phyloP scores from a whole-genome alignment of 2,888 invertebrate species.

The Trisateles emortualis region DNA sequence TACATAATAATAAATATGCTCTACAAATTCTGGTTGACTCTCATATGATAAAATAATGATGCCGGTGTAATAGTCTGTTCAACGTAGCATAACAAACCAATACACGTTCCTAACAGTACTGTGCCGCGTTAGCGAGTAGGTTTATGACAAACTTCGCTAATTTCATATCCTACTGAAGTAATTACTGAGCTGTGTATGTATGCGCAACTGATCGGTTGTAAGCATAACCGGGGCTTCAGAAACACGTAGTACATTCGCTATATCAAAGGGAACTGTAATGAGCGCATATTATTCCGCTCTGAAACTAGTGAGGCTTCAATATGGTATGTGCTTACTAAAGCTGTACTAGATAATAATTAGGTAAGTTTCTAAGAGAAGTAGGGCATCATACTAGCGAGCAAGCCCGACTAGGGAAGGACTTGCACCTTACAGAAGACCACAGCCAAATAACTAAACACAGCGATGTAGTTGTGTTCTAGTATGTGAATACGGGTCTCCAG shows the following conservation, averaged over 20 bases:
- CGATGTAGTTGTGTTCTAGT: no score
- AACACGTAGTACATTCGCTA: not conserved
- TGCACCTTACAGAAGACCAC: no score
- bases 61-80: slow-evolving; percentile 19
- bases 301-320: slow-evolving; percentile 26
- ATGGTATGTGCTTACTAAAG: slow-evolving; percentile 25
- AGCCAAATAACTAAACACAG: no score
- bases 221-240: slow-evolving; percentile 24
- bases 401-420: no score
- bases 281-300: slow-evolving; percentile 26
- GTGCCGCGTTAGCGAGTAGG: slow-evolving; percentile 9
- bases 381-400: no score
- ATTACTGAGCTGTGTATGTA: slow-evolving; percentile 20
- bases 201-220: slow-evolving; percentile 24
- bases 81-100: slow-evolving; percentile 32
- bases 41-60: not conserved
- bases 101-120: slow-evolving; percentile 32
- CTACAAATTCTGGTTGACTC: no score
- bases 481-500: no score
- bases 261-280: slow-evolving; percentile 41
- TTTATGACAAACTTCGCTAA: slow-evolving; percentile 49
- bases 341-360: slow-evolving; percentile 33
- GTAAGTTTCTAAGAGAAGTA: no score
- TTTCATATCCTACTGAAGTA: slow-evolving; percentile 45
- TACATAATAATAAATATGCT: no score